A percentile compares a stretch with the other conserved stretches of the same genome.
These are phyloP conservation scores for Willowsia nigromaculata DNA, from an alignment of 2,888 invertebrate species.

Conservation along the genomic window DNA sequence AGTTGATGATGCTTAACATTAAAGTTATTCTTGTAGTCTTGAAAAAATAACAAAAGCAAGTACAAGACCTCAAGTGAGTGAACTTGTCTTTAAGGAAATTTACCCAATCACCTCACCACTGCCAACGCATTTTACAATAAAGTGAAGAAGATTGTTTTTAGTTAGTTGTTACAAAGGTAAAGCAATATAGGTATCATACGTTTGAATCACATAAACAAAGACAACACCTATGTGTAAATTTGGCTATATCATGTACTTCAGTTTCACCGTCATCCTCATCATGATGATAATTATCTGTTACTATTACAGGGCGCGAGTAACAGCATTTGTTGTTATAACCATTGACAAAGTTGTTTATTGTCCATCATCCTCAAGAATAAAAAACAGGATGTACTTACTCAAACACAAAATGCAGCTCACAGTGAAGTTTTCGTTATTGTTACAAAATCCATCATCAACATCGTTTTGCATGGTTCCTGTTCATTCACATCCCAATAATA, in stretches of 20 bases:
- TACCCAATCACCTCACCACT: neutral
- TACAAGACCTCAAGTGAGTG: neutral
- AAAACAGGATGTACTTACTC: neutral
- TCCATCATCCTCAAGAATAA: neutral
- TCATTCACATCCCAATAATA: neutral
- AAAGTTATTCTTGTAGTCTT: neutral
- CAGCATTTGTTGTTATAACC: neutral
- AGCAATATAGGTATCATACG: too few relatives aligned
- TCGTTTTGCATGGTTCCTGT: neutral
- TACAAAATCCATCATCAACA: neutral
- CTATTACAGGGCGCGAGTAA: neutral
- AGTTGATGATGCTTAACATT: neutral
- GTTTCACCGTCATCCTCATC: neutral
- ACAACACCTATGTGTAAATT: neutral
- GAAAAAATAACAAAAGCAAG: neutral
- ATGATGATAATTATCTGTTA: neutral
- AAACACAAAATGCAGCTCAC: neutral
- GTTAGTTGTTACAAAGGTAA: too few relatives aligned
- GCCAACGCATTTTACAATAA: neutral
- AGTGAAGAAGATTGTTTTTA: neutral
- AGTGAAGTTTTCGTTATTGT: neutral
- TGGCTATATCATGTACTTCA: neutral
- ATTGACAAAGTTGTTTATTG: neutral
- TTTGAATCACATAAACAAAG: neutral
- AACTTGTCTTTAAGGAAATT: neutral